Evolutionary conservation across 2,888 invertebrate genomes (phyloP).

Genomic region (Eurois occulta): DNA sequence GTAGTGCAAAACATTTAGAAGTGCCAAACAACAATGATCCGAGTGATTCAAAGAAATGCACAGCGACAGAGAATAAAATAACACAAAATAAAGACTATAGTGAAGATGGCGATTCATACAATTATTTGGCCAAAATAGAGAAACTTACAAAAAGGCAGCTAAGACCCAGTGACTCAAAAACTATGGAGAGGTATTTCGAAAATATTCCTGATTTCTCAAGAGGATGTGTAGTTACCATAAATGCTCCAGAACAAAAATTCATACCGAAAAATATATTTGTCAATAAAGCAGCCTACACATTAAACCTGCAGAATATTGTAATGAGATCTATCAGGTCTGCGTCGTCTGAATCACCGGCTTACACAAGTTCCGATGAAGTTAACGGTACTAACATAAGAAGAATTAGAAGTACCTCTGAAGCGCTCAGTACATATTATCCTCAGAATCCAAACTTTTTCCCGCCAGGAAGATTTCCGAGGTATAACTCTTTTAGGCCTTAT

Average conservation of each 20-base stretch:
- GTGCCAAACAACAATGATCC: neutral
- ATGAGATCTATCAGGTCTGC: constrained; percentile 61
- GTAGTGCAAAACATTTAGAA: neutral
- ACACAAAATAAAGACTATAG: neutral
- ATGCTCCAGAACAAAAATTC: constrained; percentile 76
- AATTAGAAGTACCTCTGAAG: constrained; percentile 67
- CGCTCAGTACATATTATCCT: constrained; percentile 39
- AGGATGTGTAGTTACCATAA: constrained; percentile 73
- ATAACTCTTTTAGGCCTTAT: constrained; percentile 67
- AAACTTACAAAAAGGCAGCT: constrained; percentile 71
- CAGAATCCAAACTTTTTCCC: constrained; percentile 55
- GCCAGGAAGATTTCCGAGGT: constrained; percentile 58
- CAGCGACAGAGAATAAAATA: neutral
- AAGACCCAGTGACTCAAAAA: constrained; percentile 66
- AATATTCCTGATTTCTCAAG: constrained; percentile 78
- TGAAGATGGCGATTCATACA: constrained; percentile 28
- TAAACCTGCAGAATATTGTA: constrained; percentile 76
- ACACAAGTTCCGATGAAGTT: constrained; percentile 76
- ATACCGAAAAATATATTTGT: constrained; percentile 80
- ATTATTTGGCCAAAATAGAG: constrained; percentile 67
- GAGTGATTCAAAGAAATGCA: constrained; percentile 3
- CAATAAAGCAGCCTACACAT: constrained; percentile 76
- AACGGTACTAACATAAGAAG: constrained; percentile 75
- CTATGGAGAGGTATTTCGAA: constrained; percentile 71
- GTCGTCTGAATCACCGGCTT: constrained; percentile 68